phyloP scores from a whole-genome alignment of 2,113 vertebrate genomes.

The Phoxinus phoxinus region DNA sequence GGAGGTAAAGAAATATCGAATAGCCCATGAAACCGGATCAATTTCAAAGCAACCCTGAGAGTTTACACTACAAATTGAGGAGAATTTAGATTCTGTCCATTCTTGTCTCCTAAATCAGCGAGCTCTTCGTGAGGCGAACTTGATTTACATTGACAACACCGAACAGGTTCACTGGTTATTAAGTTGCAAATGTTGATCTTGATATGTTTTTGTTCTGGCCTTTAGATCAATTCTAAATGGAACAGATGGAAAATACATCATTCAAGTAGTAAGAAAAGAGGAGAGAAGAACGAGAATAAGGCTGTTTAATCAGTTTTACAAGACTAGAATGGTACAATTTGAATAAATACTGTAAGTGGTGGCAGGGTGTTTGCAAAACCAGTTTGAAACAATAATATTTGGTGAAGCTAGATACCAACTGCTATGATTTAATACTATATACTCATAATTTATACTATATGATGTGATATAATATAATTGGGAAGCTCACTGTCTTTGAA shows the following conservation, averaged over 20 bases:
- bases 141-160: constrained; percentile 15
- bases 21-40: not conserved
- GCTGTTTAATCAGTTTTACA: constrained; percentile 17
- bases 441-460: not conserved
- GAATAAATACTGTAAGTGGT: not conserved
- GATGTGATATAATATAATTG: not conserved
- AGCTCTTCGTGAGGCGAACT: not conserved
- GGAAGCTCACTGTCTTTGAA: not conserved
- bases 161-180: constrained; percentile 35
- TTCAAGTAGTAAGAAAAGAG: not conserved
- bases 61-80: constrained; percentile 8
- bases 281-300: not conserved
- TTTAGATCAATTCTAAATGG: not conserved
- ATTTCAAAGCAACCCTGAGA: constrained; percentile 26
- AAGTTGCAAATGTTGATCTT: constrained; percentile 24
- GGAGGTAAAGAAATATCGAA: not conserved
- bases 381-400: not conserved
- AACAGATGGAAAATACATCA: not conserved
- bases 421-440: no score
- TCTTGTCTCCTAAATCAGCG: constrained; percentile 1
- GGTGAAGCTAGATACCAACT: not conserved
- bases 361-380: not conserved
- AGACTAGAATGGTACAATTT: not conserved
- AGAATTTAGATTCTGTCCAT: constrained; percentile 1
- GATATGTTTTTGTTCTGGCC: constrained; percentile 2